These are phyloP conservation scores for Cygnus buccinator DNA, from an alignment of 2,113 vertebrate genomes.

Conservation along the genomic window DNA sequence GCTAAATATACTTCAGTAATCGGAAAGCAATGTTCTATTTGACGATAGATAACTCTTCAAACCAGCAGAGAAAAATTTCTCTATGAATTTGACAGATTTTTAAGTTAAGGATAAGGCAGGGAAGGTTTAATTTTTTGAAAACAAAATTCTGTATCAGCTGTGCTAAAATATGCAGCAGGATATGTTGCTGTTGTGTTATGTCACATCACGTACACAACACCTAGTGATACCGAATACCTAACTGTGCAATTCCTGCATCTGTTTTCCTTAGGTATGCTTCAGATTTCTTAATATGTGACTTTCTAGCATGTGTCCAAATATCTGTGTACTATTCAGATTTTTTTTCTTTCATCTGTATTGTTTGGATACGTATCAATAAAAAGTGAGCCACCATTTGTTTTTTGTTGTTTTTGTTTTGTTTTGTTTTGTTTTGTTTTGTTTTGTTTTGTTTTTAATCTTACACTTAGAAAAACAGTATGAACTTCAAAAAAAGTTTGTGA, in stretches of 20 bases:
- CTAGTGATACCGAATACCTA: rapidly evolving
- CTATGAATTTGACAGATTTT: neutral
- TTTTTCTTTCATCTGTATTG: neutral
- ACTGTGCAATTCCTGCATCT: neutral
- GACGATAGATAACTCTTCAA: neutral
- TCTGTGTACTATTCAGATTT: neutral
- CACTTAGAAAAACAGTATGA: neutral
- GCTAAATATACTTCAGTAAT: neutral
- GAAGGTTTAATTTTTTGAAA: neutral
- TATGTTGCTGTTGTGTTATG: neutral
- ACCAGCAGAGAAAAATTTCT: neutral
- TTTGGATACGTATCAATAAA: neutral
- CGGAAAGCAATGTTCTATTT: neutral
- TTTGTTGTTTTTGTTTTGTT: too few relatives aligned
- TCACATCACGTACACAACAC: rapidly evolving
- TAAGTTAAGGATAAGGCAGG: neutral
- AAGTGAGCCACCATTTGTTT: neutral
- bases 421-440: too few relatives aligned
- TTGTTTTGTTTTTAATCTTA: neutral
- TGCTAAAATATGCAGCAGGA: neutral
- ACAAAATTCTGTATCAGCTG: neutral
- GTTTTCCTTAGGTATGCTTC: neutral
- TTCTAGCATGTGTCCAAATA: neutral
- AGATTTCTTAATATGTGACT: neutral
- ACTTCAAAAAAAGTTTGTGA: neutral